Base-by-base conservation (phyloP, 2,888 invertebrate species). In the Tipula confusa region DNA sequence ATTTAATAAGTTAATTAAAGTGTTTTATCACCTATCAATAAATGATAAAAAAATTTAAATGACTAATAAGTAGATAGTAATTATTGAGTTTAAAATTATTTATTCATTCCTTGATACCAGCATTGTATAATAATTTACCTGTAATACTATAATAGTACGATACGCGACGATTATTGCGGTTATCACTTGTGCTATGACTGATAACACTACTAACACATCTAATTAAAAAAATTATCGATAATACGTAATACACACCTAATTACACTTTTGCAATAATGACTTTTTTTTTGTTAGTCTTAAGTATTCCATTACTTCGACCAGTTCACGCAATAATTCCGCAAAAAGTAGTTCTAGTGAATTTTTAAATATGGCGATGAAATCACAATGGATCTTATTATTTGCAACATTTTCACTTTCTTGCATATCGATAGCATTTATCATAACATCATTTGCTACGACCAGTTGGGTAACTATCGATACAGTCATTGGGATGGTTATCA, bases 401-500 rank as follows among this genome's bases (percentile, higher is more conserved):
- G 64, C 84, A 33, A 86, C 85, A 29, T 86, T 86, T 29, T 1
- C 85, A 28, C 48, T 86, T 9, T 87, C 87, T 1, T 84, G 85
- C 13, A 5, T 86, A 33, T 85, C 87, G 18, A 85, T 85, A 28
- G 84, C 85, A 38, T 83, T 85, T 18, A 85, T 86, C n/a, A 84
- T 86, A 4, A 84, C 86, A 64, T 84, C 86, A 81, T 84, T 87
- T 33, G 84, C 85, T 11, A 86, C 86, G n/a, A 84, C 86, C 15
- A 84, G 86, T 84, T 87, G 87, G 87, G 87, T 87, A 85, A 84
- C 83, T 33, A 79, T 5, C n/a, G n/a, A n/a, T 79, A 13, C 7
- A 38, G 13, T 38, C 13, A 64, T 64, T 64, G 18, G 18, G 24
- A 24, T 5, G 29, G 24, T 64, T 64, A 64, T 64, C 64, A 64